Percentiles rank a stretch among this genome's conserved stretches.
These are phyloP conservation scores for Eudasyphora cyanicolor DNA, from an alignment of 2,888 invertebrate species.

Conservation along the genomic window DNA sequence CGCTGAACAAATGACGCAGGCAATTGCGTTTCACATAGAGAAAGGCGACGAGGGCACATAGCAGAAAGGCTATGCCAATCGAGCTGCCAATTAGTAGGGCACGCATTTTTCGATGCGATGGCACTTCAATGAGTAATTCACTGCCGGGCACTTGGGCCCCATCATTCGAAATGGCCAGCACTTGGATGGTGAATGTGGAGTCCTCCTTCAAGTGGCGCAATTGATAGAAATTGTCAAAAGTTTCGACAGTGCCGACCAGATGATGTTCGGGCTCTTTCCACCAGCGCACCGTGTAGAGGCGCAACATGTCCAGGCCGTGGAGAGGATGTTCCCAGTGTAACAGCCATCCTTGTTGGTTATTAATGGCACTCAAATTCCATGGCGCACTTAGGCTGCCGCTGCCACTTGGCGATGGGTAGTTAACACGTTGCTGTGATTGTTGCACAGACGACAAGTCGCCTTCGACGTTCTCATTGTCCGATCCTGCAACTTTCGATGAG, in stretches of 20 bases:
- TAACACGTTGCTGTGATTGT: constrained; percentile 36
- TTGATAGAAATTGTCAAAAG: constrained; percentile 85
- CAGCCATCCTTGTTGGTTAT: constrained; percentile 87
- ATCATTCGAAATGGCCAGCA: constrained; percentile 84
- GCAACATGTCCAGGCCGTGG: constrained; percentile 82
- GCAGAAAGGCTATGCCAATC: constrained; percentile 85
- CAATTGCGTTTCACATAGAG: constrained; percentile 80
- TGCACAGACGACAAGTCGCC: constrained; percentile 33
- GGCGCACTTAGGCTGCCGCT: constrained; percentile 79
- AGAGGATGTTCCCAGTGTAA: constrained; percentile 88
- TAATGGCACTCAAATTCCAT: constrained; percentile 85
- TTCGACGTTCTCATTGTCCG: constrained; percentile 67
- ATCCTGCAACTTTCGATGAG: constrained; percentile 62
- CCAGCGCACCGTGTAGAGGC: constrained; percentile 87
- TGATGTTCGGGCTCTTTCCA: constrained; percentile 84
- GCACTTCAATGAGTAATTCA: constrained; percentile 84
- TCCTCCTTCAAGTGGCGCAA: constrained; percentile 88
- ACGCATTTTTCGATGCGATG: constrained; percentile 86
- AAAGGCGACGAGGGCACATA: constrained; percentile 84
- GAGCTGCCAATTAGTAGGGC: constrained; percentile 87
- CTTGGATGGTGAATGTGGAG: constrained; percentile 87
- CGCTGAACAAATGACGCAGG: constrained; percentile 73
- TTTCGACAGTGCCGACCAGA: constrained; percentile 85
- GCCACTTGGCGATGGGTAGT: constrained; percentile 11
- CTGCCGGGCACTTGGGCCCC: constrained; percentile 84